Percentiles rank a stretch among this genome's conserved stretches.
These are phyloP conservation scores for Nephrotoma flavescens DNA, from an alignment of 2,888 invertebrate species.

Conservation along the genomic window DNA sequence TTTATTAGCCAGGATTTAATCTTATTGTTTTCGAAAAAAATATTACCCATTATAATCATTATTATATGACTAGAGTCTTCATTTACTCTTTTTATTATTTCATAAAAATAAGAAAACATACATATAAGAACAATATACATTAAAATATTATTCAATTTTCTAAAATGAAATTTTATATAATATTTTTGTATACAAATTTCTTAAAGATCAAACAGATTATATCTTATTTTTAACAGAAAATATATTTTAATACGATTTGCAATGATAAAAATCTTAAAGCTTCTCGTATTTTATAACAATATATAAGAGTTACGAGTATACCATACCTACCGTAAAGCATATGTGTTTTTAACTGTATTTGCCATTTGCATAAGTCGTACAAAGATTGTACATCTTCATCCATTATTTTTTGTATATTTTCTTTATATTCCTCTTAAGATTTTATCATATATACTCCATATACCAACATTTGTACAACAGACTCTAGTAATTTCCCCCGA, in stretches of 20 bases:
- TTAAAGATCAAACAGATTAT: not conserved
- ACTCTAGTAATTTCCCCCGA: not conserved
- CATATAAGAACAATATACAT: not conserved
- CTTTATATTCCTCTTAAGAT: no score
- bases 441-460: no score
- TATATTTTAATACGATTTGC: not conserved
- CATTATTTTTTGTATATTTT: no score
- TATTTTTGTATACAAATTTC: not conserved
- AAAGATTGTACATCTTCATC: no score
- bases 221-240: not conserved
- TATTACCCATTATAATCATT: not conserved
- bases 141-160: not conserved
- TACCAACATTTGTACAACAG: no score
- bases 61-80: not conserved
- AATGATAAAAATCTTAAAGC: no score
- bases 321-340: no score
- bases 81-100: not conserved
- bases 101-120: not conserved
- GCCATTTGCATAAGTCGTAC: no score
- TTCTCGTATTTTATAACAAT: no score
- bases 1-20: not conserved
- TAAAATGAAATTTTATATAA: not conserved
- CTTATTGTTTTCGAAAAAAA: not conserved
- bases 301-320: no score
- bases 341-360: no score